Percentiles rank a stretch among this genome's conserved stretches.
Conservation (phyloP, 2,113 vertebrate genomes). For the Morone chrysops region DNA sequence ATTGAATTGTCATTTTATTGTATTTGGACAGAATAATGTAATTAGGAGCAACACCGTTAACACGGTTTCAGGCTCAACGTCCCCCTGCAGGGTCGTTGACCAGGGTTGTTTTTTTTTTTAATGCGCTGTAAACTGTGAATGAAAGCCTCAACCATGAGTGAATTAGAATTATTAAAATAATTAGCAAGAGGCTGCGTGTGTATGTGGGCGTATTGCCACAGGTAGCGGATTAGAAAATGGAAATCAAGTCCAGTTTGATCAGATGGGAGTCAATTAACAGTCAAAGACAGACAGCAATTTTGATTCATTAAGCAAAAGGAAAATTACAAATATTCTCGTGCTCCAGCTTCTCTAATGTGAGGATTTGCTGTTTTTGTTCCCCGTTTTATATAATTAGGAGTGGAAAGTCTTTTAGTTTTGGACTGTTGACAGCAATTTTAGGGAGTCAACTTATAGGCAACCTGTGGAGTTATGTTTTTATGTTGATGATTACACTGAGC, state of each 20-base stretch:
- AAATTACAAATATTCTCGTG: too few relatives aligned
- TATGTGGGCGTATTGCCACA: background rate
- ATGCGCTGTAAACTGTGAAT: background rate
- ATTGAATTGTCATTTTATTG: constrained; percentile 20
- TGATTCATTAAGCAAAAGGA: too few relatives aligned
- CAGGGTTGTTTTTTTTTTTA: background rate
- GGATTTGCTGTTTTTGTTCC: background rate
- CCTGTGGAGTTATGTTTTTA: too few relatives aligned
- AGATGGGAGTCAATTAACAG: background rate
- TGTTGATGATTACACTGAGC: too few relatives aligned
- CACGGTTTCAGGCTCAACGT: background rate
- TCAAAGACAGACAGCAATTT: too few relatives aligned
- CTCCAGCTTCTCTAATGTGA: background rate
- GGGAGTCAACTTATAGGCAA: too few relatives aligned
- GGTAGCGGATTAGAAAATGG: background rate
- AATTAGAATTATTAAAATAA: background rate
- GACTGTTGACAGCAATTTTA: background rate
- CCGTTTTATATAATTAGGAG: background rate
- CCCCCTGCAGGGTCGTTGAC: background rate
- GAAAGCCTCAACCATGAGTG: background rate
- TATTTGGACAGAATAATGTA: constrained; percentile 13
- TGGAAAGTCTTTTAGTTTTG: background rate
- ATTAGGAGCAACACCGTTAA: background rate
- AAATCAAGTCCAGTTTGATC: background rate
- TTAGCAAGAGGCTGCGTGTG: background rate